Conservation (phyloP, 2,888 invertebrate genomes). For the Stenoptilia bipunctidactyla region DNA sequence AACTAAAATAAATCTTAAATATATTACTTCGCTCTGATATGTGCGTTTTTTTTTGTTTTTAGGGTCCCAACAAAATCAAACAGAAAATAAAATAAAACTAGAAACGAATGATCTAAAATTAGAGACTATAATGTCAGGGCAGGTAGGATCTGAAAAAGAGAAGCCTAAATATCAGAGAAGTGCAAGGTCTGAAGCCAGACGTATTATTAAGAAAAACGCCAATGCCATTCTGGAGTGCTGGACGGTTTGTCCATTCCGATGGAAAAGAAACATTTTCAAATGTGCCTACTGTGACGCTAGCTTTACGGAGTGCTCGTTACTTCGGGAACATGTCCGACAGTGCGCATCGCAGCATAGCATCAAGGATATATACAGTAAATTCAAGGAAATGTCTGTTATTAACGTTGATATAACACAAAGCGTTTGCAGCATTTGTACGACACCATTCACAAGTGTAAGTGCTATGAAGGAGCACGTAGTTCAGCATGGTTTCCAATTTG, state of each 20-base stretch:
- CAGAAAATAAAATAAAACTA: constrained; percentile 15
- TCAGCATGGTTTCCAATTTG: constrained; percentile 38
- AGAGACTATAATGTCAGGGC: neutral
- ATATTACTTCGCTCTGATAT: neutral
- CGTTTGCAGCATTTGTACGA: constrained; percentile 34
- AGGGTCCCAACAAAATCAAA: constrained; percentile 26
- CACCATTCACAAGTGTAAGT: constrained; percentile 26
- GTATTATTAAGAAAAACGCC: constrained; percentile 53
- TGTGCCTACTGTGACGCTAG: constrained; percentile 53
- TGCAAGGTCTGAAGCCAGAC: constrained; percentile 43
- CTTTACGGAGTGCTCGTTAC: constrained; percentile 38
- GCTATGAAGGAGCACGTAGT: constrained; percentile 43
- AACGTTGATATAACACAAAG: constrained; percentile 49
- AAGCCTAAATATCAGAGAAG: constrained; percentile 43
- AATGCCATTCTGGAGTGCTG: constrained; percentile 45
- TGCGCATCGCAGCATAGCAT: constrained; percentile 35
- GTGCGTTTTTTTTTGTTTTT: constrained; percentile 58
- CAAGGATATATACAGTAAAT: constrained; percentile 54
- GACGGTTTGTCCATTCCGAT: constrained; percentile 49
- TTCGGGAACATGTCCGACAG: constrained; percentile 38
- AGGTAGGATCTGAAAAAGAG: constrained; percentile 7
- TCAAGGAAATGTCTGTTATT: constrained; percentile 54
- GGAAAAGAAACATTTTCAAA: constrained; percentile 52
- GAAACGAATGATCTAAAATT: neutral
- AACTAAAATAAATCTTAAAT: no score